These are phyloP conservation scores for Patella ulyssiponensis DNA, from an alignment of 2,888 invertebrate genomes.

Conservation along the genomic window DNA sequence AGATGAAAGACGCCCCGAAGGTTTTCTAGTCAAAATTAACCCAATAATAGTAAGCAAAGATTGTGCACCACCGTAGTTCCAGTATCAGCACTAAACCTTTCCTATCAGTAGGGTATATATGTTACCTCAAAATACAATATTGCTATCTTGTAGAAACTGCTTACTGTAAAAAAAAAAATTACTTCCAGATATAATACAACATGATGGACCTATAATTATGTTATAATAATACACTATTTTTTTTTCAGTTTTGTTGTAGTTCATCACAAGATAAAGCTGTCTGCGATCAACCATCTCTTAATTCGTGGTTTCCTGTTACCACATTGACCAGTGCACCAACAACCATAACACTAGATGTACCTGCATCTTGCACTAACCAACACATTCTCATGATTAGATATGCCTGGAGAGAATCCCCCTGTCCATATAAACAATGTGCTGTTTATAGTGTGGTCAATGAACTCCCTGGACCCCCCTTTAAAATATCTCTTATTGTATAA, in stretches of 20 bases:
- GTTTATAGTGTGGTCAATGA: slow-evolving; percentile 44
- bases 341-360: slow-evolving; percentile 38
- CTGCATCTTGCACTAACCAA: slow-evolving; percentile 37
- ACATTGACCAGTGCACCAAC: slow-evolving; percentile 34
- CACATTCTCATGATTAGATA: slow-evolving; percentile 47
- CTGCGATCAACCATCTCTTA: background rate
- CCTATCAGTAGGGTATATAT: too few relatives aligned
- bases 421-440: slow-evolving; percentile 51
- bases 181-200: too few relatives aligned
- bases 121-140: too few relatives aligned
- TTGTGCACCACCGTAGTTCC: too few relatives aligned
- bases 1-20: too few relatives aligned
- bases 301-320: slow-evolving; percentile 45
- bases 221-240: too few relatives aligned
- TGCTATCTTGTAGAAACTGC: too few relatives aligned
- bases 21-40: too few relatives aligned
- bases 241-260: slow-evolving; percentile 3
- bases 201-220: too few relatives aligned
- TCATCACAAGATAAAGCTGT: background rate
- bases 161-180: too few relatives aligned
- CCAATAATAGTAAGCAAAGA: too few relatives aligned
- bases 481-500: background rate
- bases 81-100: too few relatives aligned
- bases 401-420: slow-evolving; percentile 55
- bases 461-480: slow-evolving; percentile 52